Evolutionary conservation across 1,140 invertebrate species (phyloP).

Genomic region (Rhizoglyphus robini): DNA sequence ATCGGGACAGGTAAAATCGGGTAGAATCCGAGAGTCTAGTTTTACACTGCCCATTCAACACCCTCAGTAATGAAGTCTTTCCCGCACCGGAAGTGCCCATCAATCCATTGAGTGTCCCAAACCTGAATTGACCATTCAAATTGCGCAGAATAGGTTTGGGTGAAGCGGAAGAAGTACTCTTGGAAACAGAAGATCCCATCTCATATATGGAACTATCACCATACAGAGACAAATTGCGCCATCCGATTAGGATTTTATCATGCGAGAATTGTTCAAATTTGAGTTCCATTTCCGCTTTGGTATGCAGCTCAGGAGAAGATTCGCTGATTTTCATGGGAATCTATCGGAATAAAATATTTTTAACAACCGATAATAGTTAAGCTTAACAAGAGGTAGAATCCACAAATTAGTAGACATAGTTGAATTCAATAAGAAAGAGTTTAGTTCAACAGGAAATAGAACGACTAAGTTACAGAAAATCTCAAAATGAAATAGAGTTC

Average conservation of each 20-base stretch:
- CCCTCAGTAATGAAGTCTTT: conserved; percentile 35
- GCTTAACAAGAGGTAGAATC: too few species aligned
- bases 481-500: too few species aligned
- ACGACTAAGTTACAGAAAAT: too few species aligned
- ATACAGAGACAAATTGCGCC: not conserved
- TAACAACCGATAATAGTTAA: not conserved
- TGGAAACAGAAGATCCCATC: not conserved
- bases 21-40: not conserved
- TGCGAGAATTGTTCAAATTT: not conserved
- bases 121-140: conserved; percentile 27
- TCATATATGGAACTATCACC: not conserved
- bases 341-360: not conserved
- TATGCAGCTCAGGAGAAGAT: not conserved
- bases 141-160: conserved; percentile 28
- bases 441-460: too few species aligned
- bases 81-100: conserved; percentile 48
- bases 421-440: too few species aligned
- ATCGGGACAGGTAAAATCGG: not conserved
- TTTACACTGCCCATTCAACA: not conserved
- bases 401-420: too few species aligned
- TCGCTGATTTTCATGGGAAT: not conserved
- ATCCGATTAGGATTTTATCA: not conserved
- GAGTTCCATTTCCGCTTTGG: not conserved
- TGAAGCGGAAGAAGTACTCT: too few species aligned
- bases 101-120: conserved; percentile 38